Evolutionary conservation across 2,113 vertebrate genomes (phyloP), one percentile per base, ranked within the genome.

Genomic region (Crotophaga sulcirostris): DNA sequence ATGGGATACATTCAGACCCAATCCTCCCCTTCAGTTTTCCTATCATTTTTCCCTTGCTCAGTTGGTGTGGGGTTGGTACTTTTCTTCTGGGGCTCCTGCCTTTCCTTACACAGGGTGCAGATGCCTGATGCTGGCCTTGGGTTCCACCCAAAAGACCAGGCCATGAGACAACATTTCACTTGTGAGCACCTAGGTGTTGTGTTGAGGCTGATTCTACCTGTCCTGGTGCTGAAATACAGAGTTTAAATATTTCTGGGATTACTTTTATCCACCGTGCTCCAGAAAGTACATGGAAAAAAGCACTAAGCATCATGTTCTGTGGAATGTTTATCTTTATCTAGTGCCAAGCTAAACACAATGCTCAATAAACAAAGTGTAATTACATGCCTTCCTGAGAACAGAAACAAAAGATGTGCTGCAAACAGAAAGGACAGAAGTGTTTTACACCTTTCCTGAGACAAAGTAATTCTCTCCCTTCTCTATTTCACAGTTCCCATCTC

Each of bases 351-450:
- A 87, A 89, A 91, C 54, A 87, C 21, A 28, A n/a, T 82, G n/a
- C 62, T 87, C 29, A 18, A 77, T 85, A 74, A 94, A 90, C 51
- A 47, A 76, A 87, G 45, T 69, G 45, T 82, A 82, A 93, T 95
- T 89, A 79, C 17, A 54, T 0, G 0, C 58, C 52, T 85, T 87
- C 45, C 74, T 3, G 5, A 87, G 45, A 18, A 69, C n/a, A 51
- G 63, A 75, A 38, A 89, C 47, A 91, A 87, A 83, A 84, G 70
- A 60, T 3, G 6, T 51, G 38, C 52, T 85, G 40, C 73, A 93
- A 95, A 84, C 5, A 17, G 58, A 52, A 84, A 75, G 28, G 44
- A 84, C 14, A 62, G 36, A 45, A 87, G 36, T 55, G 20, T 66
- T 91, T 73, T 72, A 49, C 44, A 47, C 9, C n/a, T 33, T 69